Evolutionary conservation across 1,140 invertebrate species (phyloP), one percentile per base, ranked within the genome.

Genomic region (Tetragnatha versicolor): DNA sequence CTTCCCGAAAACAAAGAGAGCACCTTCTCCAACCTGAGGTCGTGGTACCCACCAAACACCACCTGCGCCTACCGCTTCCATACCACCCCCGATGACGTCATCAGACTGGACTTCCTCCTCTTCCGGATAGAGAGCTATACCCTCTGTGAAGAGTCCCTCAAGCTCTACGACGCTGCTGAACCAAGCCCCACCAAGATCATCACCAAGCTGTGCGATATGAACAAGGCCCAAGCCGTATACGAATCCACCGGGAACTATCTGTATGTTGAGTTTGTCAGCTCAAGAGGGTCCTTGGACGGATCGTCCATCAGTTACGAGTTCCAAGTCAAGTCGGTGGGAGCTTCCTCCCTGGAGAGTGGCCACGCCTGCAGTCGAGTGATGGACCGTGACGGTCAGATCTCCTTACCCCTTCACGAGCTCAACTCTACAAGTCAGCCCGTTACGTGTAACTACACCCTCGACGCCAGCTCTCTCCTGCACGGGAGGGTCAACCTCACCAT

Each of bases 21-120:
- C 29, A 63, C 73, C 0, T 83, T 81, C 58, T 81, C 79, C 3
- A 75, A 76, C 20, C 51, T 82, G 3, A 42, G 82, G 12, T 83
- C 82, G 6, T 83, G 82, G 82, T 83, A 82, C 55, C 82, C 82
- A 9, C 75, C 70, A 6, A 83, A 82, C 37, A 82, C 81, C 12
- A 82, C 82, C 20, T 83, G 82, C 39, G 72, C 77, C 3, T 83
- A 83, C 29, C 45, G 77, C 2, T 83, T 83, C 45, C 65, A 75
- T 7, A 78, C 79, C n/a, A 68, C 72, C 14, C 29, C 55, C 14
- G 70, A 82, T n/a, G 81, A 82, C 25, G 66, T 79, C 12, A 81
- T 83, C 31, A 75, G 76, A 22, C 29, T 83, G 10, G 82, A 83
- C 39, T 83, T 83, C 51, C 49, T 79, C 22, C 58, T 75, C 20